Conservation (phyloP, 2,113 vertebrate species). For the Sceloporus undulatus region DNA sequence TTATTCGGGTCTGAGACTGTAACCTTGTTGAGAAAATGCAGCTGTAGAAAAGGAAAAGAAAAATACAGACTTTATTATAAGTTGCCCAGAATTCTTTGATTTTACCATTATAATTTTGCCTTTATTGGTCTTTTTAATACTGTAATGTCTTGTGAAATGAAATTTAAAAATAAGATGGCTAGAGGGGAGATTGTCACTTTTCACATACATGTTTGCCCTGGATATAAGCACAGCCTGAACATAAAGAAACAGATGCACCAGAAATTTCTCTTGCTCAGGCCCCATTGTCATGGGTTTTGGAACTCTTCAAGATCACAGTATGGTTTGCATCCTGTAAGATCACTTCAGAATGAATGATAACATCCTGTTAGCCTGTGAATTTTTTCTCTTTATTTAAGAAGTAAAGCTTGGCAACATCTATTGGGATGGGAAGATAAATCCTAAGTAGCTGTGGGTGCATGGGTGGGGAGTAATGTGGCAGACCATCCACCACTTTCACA, state of each 20-base stretch:
- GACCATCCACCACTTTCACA: no score
- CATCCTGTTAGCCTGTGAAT: background rate
- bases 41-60: conserved; percentile 48
- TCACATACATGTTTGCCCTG: background rate
- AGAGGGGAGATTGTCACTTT: background rate
- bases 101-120: conserved; percentile 61
- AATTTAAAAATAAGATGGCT: conserved; percentile 11
- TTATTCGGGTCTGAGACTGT: conserved; percentile 69
- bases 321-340: background rate
- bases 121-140: background rate
- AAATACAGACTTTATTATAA: conserved; percentile 61
- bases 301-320: background rate
- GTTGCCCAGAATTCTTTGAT: conserved; percentile 68
- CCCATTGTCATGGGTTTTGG: background rate
- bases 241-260: background rate
- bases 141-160: conserved; percentile 58
- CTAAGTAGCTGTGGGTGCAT: background rate
- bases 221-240: background rate
- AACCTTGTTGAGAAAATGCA: conserved; percentile 67
- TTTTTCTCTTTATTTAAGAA: background rate
- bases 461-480: no score
- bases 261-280: conserved; percentile 8
- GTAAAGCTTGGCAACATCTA: background rate
- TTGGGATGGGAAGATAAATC: background rate
- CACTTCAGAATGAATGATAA: background rate